A percentile compares a stretch with the other conserved stretches of the same genome.
phyloP scores from a whole-genome alignment of 2,888 invertebrate genomes.

The Heteromurus nitidus region DNA sequence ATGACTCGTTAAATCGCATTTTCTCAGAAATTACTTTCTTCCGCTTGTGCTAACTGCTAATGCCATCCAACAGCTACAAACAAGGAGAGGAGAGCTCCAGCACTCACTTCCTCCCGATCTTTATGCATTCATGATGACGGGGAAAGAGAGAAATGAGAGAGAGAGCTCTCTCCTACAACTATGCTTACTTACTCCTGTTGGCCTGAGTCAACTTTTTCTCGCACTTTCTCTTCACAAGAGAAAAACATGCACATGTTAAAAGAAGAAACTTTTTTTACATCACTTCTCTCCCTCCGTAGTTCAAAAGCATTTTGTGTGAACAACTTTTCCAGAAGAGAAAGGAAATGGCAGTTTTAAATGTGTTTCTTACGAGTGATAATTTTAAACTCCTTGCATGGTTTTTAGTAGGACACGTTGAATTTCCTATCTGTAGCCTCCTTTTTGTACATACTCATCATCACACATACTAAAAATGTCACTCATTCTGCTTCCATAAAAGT shows the following conservation, averaged over 20 bases:
- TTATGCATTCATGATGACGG: constrained; percentile 28
- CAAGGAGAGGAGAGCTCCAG: not conserved
- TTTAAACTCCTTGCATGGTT: not conserved
- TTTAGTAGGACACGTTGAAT: not conserved
- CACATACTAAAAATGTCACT: not conserved
- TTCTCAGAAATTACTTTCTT: constrained; percentile 67
- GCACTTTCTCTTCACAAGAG: not conserved
- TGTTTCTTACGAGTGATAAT: not conserved
- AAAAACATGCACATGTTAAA: not conserved
- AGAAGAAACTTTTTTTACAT: not conserved
- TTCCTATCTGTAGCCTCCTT: not conserved
- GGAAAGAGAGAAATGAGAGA: not conserved
- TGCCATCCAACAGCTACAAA: constrained; percentile 42
- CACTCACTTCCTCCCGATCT: constrained; percentile 10
- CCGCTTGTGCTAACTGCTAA: constrained; percentile 65
- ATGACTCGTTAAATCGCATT: constrained; percentile 74
- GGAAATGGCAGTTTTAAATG: constrained; percentile 2
- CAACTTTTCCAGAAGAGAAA: not conserved
- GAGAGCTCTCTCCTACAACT: not conserved
- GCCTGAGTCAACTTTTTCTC: constrained; percentile 5
- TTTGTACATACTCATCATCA: not conserved
- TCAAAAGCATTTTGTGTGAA: not conserved
- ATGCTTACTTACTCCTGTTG: constrained; percentile 21
- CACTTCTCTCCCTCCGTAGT: not conserved
- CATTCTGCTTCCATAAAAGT: not conserved